These are phyloP conservation scores for Semnornis frantzii DNA, from an alignment of 2,113 vertebrate genomes.

Conservation along the genomic window DNA sequence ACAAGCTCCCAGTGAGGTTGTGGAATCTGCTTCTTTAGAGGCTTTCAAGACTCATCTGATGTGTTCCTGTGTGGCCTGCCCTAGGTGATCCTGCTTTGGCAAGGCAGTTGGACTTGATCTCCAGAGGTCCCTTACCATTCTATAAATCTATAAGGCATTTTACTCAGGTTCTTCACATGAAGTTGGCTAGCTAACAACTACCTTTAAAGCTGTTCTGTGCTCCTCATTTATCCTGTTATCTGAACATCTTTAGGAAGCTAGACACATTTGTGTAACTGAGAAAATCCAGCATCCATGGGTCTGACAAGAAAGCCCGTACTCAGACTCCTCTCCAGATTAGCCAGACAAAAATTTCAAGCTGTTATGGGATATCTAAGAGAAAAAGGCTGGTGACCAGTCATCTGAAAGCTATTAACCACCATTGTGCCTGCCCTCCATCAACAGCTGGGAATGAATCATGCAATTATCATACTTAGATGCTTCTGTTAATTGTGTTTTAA, in stretches of 20 bases:
- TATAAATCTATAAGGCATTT: background rate
- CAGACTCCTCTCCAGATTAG: background rate
- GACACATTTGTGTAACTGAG: background rate
- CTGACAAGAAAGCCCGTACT: background rate
- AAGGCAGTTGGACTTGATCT: too few relatives aligned
- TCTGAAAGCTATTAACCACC: background rate
- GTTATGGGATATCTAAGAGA: background rate
- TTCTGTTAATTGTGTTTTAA: background rate
- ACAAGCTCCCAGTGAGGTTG: too few relatives aligned
- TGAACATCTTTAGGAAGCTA: background rate
- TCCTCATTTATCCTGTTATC: background rate
- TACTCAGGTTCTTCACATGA: background rate
- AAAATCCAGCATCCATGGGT: background rate
- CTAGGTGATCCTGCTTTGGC: too few relatives aligned
- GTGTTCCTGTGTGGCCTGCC: too few relatives aligned
- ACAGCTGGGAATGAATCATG: background rate
- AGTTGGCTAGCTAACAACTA: background rate
- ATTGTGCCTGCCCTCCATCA: background rate
- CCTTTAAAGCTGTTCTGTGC: background rate
- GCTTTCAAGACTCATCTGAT: too few relatives aligned
- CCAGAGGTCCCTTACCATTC: too few relatives aligned
- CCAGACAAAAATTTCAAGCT: background rate
- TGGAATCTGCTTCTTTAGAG: too few relatives aligned
- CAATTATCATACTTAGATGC: background rate
- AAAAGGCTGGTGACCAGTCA: background rate